phyloP scores from a whole-genome alignment of 2,888 invertebrate species.

The Parnassius mnemosyne region DNA sequence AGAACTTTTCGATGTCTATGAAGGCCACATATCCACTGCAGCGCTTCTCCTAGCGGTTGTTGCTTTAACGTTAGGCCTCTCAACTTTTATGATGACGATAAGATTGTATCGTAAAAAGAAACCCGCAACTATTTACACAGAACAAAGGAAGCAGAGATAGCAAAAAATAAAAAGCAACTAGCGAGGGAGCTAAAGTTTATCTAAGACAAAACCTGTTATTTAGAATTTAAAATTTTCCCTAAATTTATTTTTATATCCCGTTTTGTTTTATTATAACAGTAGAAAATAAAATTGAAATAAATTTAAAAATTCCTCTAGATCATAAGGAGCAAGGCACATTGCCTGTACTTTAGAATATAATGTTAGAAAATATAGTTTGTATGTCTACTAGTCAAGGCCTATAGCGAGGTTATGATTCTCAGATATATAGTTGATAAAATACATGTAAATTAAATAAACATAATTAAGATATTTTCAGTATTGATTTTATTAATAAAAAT shows the following conservation, averaged over 20 bases:
- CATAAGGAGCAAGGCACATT: conserved; percentile 7
- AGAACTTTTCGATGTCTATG: conserved; percentile 42
- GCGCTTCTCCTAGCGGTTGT: conserved; percentile 58
- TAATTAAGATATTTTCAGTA: conserved; percentile 44
- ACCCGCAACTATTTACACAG: conserved; percentile 45
- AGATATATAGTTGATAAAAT: conserved; percentile 31
- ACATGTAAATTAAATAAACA: conserved; percentile 26
- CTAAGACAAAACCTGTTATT: conserved; percentile 29
- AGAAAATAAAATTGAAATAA: conserved; percentile 1
- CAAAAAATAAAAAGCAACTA: conserved; percentile 29
- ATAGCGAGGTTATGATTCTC: conserved; percentile 38
- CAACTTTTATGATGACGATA: conserved; percentile 63
- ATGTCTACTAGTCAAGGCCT: conserved; percentile 32
- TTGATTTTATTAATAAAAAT: conserved; percentile 40
- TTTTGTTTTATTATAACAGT: neutral
- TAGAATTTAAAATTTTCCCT: conserved; percentile 27
- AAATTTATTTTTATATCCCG: conserved; percentile 14
- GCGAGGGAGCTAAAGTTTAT: neutral
- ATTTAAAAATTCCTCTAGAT: conserved; percentile 5
- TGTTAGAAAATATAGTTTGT: conserved; percentile 26
- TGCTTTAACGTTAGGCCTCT: conserved; percentile 50
- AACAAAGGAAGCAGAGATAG: conserved; percentile 63
- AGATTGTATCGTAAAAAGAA: conserved; percentile 52
- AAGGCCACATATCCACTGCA: conserved; percentile 46
- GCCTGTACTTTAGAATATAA: conserved; percentile 18